Conservation (phyloP, 2,113 vertebrate species). For the Hippocampus mohnikei region DNA sequence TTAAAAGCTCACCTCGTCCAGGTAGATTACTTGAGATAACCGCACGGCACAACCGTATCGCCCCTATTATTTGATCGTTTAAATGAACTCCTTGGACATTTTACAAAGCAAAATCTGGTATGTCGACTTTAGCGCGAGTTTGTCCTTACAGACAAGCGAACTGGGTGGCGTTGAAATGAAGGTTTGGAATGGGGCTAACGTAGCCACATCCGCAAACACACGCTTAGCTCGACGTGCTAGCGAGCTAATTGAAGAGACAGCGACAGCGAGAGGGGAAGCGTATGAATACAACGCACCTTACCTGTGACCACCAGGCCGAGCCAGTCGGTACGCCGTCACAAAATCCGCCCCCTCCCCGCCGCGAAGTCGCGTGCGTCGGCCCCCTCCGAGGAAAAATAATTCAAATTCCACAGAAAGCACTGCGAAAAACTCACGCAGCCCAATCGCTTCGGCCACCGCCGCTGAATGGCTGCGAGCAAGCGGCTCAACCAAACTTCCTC, state of each 20-base stretch:
- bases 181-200: slow-evolving; percentile 17
- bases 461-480: slow-evolving; percentile 62
- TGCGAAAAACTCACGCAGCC: slow-evolving; percentile 34
- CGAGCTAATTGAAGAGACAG: slow-evolving; percentile 9
- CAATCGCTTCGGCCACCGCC: slow-evolving; percentile 59
- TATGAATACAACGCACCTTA: slow-evolving; percentile 18
- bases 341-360: slow-evolving; percentile 9
- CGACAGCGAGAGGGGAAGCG: neutral
- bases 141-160: neutral
- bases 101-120: neutral
- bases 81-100: neutral
- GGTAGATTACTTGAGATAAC: neutral
- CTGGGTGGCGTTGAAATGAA: neutral
- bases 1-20: neutral
- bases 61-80: neutral
- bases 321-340: slow-evolving; percentile 35
- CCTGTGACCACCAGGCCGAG: slow-evolving; percentile 50
- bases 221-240: slow-evolving; percentile 57
- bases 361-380: slow-evolving; percentile 31
- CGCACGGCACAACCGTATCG: neutral
- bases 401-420: slow-evolving; percentile 63
- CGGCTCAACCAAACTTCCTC: slow-evolving; percentile 71
- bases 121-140: neutral
- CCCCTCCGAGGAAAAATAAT: slow-evolving; percentile 30
- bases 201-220: slow-evolving; percentile 35